A percentile compares a stretch with the other conserved stretches of the same genome.
Evolutionary conservation across 2,797 vertebrate species (phyloP).

Genomic region (Lophius americanus): DNA sequence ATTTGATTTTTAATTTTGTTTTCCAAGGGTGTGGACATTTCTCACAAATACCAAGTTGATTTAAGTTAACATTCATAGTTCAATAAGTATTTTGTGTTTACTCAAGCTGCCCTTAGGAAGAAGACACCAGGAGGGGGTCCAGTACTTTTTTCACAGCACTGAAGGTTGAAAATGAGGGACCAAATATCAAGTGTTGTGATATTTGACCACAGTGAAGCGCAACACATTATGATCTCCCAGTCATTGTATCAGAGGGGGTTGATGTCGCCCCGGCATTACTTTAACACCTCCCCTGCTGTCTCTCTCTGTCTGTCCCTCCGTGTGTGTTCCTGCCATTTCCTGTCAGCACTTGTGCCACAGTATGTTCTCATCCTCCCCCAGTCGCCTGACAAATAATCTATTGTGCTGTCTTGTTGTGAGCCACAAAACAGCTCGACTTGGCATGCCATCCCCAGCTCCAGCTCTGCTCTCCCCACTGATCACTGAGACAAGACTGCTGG

Average conservation of each 20-base stretch:
- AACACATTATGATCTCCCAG: conserved; percentile 7
- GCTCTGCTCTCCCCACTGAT: conserved; percentile 13
- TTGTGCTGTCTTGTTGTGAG: conserved; percentile 31
- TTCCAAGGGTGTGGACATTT: too few species aligned
- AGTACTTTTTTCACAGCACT: too few species aligned
- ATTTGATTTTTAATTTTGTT: too few species aligned
- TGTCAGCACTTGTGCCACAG: conserved; percentile 18
- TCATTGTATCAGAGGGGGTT: conserved; percentile 6
- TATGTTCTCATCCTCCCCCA: conserved; percentile 29
- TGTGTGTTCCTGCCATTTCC: conserved; percentile 26
- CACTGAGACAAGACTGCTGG: background rate
- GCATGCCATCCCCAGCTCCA: conserved; percentile 1
- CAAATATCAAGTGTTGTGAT: too few species aligned
- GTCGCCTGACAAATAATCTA: conserved; percentile 35
- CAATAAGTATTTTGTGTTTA: too few species aligned
- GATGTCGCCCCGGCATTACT: background rate
- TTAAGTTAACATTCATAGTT: too few species aligned
- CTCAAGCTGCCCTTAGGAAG: too few species aligned
- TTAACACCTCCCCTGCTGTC: conserved; percentile 19
- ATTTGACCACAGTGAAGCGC: background rate
- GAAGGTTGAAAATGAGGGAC: too few species aligned
- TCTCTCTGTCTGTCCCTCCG: background rate
- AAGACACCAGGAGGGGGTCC: too few species aligned
- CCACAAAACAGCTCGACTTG: conserved; percentile 14
- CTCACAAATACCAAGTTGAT: too few species aligned